A percentile compares a stretch with the other conserved stretches of the same genome.
These are phyloP conservation scores for Limnephilus rhombicus DNA, from an alignment of 2,888 invertebrate species.

Conservation along the genomic window DNA sequence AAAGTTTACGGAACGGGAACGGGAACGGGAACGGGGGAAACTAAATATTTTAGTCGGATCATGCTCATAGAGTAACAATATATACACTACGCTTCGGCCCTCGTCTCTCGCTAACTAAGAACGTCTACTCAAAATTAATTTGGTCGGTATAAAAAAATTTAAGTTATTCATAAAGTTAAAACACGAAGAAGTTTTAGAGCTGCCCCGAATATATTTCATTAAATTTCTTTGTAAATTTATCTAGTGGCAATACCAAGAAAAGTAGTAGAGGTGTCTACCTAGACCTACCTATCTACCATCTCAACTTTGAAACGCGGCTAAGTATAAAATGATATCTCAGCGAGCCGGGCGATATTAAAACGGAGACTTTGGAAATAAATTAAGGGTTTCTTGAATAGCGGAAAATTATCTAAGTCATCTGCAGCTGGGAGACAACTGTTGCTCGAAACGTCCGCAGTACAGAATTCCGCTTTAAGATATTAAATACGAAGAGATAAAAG, in stretches of 20 bases:
- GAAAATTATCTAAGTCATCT: constrained; percentile 38
- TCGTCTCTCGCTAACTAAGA: too few species aligned
- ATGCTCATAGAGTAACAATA: too few species aligned
- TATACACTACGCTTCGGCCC: too few species aligned
- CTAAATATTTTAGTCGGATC: too few species aligned
- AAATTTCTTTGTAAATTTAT: background rate
- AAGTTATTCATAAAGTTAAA: background rate
- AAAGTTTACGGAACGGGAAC: too few species aligned
- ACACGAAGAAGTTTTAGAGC: background rate
- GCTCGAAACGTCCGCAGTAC: constrained; percentile 2
- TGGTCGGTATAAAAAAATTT: too few species aligned
- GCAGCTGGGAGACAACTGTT: constrained; percentile 35
- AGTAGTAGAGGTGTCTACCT: background rate
- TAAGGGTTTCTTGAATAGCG: constrained; percentile 12
- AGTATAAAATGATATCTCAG: constrained; percentile 34
- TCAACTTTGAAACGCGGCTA: constrained; percentile 12
- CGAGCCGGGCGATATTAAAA: constrained; percentile 18
- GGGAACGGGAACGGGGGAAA: too few species aligned
- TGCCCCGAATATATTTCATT: background rate
- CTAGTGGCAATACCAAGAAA: background rate
- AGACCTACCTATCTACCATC: background rate
- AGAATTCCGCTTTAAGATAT: background rate
- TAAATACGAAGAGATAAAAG: background rate
- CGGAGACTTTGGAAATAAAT: constrained; percentile 33
- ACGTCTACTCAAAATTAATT: too few species aligned